phyloP scores from a whole-genome alignment of 1,140 invertebrate genomes.

The Drosophila lini region DNA sequence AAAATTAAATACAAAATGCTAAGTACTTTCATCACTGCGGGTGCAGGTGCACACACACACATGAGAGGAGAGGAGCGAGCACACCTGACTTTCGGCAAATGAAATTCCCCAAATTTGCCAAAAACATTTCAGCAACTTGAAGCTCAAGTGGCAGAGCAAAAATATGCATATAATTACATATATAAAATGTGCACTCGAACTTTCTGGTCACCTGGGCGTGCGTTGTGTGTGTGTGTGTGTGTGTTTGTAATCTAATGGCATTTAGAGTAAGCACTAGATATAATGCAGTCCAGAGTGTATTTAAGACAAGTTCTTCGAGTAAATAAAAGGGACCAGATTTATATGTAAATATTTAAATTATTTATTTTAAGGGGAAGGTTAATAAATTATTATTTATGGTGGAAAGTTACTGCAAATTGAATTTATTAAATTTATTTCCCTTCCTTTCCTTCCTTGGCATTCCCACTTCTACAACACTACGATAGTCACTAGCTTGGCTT shows the following conservation, averaged over 20 bases:
- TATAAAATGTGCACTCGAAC: constrained; percentile 5
- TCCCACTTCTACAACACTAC: too few relatives aligned
- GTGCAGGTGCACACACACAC: constrained; percentile 5
- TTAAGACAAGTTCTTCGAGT: neutral
- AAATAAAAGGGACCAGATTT: neutral
- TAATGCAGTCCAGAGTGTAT: constrained; percentile 3
- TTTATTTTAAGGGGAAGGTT: neutral
- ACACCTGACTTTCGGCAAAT: constrained; percentile 63
- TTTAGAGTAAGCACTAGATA: constrained; percentile 4
- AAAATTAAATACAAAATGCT: constrained; percentile 82
- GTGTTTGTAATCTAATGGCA: constrained; percentile 18
- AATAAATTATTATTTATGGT: too few relatives aligned
- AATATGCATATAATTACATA: constrained; percentile 17
- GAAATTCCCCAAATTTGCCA: constrained; percentile 50
- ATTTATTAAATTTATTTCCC: too few relatives aligned
- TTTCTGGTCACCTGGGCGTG: neutral
- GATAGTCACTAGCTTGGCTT: neutral
- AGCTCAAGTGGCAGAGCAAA: constrained; percentile 18
- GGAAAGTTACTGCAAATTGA: too few relatives aligned
- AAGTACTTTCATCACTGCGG: constrained; percentile 57
- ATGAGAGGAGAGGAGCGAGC: neutral
- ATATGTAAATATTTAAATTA: neutral
- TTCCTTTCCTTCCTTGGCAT: neutral
- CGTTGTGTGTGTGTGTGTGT: neutral
- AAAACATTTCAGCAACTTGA: constrained; percentile 59